Base-by-base conservation (phyloP, 2,888 invertebrate species). In the Chrysolina oricalcia region DNA sequence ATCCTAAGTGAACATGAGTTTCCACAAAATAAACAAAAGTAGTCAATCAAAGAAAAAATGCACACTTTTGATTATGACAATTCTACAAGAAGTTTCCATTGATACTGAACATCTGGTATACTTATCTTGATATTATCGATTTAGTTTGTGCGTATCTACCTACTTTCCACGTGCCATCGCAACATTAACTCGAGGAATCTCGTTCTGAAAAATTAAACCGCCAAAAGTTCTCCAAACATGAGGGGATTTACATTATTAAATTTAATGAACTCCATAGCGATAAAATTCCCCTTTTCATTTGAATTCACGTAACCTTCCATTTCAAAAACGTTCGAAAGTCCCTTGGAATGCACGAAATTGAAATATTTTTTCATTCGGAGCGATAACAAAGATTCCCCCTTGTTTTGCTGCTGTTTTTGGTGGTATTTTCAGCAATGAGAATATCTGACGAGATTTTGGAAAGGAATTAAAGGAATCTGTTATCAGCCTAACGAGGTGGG, bases 201-300 rank as follows among this genome's bases (percentile, higher is more conserved):
- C 70, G 46, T 74, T 73, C 70, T 75, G 67, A 73, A 66, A 65
- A 68, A 76, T 69, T 73, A 75, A 76, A 62, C 65, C 56, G 62
- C 17, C 59, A 76, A 79, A 73, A n/a, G 73, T 19, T 70, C 48
- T 41, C 56, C 69, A 64, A 78, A 73, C 73, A 71, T 71, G 73
- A 67, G 69, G 63, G 75, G 78, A 80, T 80, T 80, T 73, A 76
- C 79, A 80, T 80, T 80, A 81, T 81, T 80, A 80, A 80, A 81
- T 78, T 78, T 81, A 80, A 81, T 77, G 79, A 81, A 80, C 73
- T 80, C 80, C 79, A 77, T 79, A 72, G 79, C 80, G 65, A 73
- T 78, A 74, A 81, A 78, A 77, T 48, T 74, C 74, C 69, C 72
- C 72, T 64, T 77, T 76, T 76, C 78, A 76, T 78, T 78, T 77